Percentiles rank a stretch among this genome's conserved stretches.
Conservation (phyloP, 1,140 invertebrate genomes). For the Drosophila kepulauana region DNA sequence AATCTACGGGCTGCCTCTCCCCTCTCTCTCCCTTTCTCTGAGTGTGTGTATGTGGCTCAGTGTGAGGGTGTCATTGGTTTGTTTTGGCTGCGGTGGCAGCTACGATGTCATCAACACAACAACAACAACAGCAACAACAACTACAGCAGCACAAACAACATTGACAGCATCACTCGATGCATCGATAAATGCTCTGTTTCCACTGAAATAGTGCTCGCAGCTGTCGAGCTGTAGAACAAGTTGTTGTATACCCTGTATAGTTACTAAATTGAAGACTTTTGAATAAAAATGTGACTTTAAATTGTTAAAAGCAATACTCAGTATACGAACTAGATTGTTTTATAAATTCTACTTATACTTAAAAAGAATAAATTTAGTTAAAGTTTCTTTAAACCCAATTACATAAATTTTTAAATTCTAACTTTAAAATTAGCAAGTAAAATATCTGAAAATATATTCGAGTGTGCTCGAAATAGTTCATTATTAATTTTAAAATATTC, state of each 20-base stretch:
- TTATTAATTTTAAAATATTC: no score
- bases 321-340: no score
- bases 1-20: constrained; percentile 6
- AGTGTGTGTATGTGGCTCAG: constrained; percentile 7
- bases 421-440: no score
- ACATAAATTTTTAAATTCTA: no score
- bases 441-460: no score
- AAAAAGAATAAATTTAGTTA: no score
- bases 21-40: not conserved
- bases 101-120: constrained; percentile 40
- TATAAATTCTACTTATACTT: no score
- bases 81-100: constrained; percentile 72
- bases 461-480: no score
- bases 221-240: not conserved
- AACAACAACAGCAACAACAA: constrained; percentile 33
- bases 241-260: not conserved
- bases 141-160: constrained; percentile 38
- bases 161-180: constrained; percentile 40
- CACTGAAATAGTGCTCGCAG: constrained; percentile 1
- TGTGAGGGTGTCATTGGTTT: constrained; percentile 40
- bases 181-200: constrained; percentile 8
- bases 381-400: no score
- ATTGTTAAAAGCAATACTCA: no score
- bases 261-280: no score
- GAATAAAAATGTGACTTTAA: no score